Evolutionary conservation across 2,888 invertebrate genomes (phyloP), one percentile per base, ranked within the genome.

Genomic region (Patella pellucida): DNA sequence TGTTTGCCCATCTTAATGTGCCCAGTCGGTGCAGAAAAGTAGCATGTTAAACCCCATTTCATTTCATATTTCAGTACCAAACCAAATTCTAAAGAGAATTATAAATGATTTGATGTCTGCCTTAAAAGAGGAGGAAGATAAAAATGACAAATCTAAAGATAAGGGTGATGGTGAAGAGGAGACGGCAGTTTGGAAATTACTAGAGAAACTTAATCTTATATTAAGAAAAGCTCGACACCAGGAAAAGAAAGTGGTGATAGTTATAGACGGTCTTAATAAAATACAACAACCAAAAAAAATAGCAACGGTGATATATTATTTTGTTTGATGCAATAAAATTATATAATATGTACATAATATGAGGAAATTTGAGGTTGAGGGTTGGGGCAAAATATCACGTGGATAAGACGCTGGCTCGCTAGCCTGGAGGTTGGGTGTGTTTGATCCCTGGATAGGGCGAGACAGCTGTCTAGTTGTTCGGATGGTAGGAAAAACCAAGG

Each of bases 201-300:
- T 31, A 52, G 71, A 71, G 23, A 71, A 52, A 23, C 52, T 23
- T 2, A 54, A 71, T 71, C 27, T 71, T 15, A 51, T 52, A 27
- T 71, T 27, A 41, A 54, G 50, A 56, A 62, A 56, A 50, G 72
- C 31, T 54, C 23, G 31, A 15, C 72, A 56, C 41, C 31, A 52
- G 19, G 50, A 16, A 2, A 83, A 83, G 71, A 77, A 77, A n/a
- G 78, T 82, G 1, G 78, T 83, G 3, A 12, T 85, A 12, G 76
- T 85, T 2, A 73, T 85, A 68, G 85, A 85, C 77, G 85, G 85
- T 0, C 72, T 85, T 19, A 83, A 85, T 68, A 84, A 83, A 76
- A 77, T 85, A 7, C 75, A 76, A 41, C 78, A 69, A 50, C n/a
- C 74, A 16, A 77, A 79, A 50, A 84, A 84, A 77, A 79, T 80